Base-by-base conservation (phyloP, 35 echinoderm and acorn worm species). In the Diadema setosum region DNA sequence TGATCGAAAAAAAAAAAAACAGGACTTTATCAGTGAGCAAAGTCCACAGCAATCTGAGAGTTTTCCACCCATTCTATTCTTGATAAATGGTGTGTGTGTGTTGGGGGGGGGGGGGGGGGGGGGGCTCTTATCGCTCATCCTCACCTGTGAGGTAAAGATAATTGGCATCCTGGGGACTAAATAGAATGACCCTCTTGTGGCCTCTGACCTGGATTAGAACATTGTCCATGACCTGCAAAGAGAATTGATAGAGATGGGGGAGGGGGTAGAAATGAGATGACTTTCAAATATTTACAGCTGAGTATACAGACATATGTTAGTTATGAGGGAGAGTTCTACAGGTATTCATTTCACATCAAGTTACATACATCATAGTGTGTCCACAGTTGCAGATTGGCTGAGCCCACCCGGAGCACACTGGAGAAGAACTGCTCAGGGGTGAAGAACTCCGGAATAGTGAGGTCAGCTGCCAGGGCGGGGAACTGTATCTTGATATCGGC, bases 331-430 rank as follows among this genome's bases (percentile, higher is more conserved):
- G 49, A 55, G 49, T n/a, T 55, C 0, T 55, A 25, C 26, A 48
- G 3, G 35, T 82, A 7, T 46, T 82, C 17, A 6, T n/a, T n/a
- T n/a, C n/a, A n/a, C n/a, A n/a, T n/a, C n/a, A n/a, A n/a, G n/a
- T n/a, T n/a, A 30, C 94, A 86, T 82, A 97, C 96, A 92, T 98
- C 96, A 92, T 98, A 98, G 45, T 98, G 96, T 17, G 96, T 98
- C 96, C 96, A 98, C 39, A 98, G 75, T 49, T 94, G 92, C 23
- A 94, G 43, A 0, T 85, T 85, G 45, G 88, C 45, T 39, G 96
- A 99, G 15, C 88, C 92, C 39, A 99, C 46, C 58, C 96, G 64
- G 17, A 99, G 64, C 5, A 99, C 92, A 40, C 84, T 94, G 1
- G 96, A 99, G 55, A 99, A 99, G 50, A 99, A 89, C 36, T 82